phyloP scores from a whole-genome alignment of 1,140 invertebrate species.

The Euglossa dilemma region DNA sequence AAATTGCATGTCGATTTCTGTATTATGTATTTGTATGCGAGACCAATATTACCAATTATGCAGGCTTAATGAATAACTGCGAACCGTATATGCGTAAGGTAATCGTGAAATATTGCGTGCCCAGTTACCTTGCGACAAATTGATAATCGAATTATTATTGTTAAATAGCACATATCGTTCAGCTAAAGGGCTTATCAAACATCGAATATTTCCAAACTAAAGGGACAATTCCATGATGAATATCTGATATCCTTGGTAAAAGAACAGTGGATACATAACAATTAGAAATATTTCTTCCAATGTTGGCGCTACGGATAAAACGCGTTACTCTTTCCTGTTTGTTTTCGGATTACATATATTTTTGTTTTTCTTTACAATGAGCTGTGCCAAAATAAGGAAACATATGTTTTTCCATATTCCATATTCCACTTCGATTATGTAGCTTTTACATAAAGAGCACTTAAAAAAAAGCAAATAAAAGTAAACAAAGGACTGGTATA shows the following conservation, averaged over 20 bases:
- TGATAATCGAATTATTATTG: conserved; percentile 56
- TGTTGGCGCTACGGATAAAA: conserved; percentile 44
- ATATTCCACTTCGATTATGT: conserved; percentile 53
- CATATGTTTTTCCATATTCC: conserved; percentile 38
- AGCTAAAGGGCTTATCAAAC: conserved; percentile 44
- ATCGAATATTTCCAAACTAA: conserved; percentile 63
- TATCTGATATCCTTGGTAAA: conserved; percentile 13
- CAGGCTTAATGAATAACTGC: conserved; percentile 41
- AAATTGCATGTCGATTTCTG: conserved; percentile 62
- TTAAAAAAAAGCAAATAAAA: conserved; percentile 44
- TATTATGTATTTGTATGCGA: conserved; percentile 61
- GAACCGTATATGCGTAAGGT: conserved; percentile 24
- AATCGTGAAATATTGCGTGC: conserved; percentile 40
- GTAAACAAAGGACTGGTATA: conserved; percentile 59
- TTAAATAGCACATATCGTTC: conserved; percentile 62
- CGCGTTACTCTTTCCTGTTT: conserved; percentile 46
- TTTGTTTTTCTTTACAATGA: conserved; percentile 53
- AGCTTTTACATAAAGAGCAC: conserved; percentile 56
- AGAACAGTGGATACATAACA: background rate
- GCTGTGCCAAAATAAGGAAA: conserved; percentile 76
- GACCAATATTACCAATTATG: conserved; percentile 52
- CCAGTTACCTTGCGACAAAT: conserved; percentile 33
- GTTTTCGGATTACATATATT: conserved; percentile 26
- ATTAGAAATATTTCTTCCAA: conserved; percentile 56
- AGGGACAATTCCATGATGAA: conserved; percentile 20